Percentiles rank a stretch among this genome's conserved stretches.
phyloP scores from a whole-genome alignment of 2,113 vertebrate species.

The mouse (Mus musculus) region DNA sequence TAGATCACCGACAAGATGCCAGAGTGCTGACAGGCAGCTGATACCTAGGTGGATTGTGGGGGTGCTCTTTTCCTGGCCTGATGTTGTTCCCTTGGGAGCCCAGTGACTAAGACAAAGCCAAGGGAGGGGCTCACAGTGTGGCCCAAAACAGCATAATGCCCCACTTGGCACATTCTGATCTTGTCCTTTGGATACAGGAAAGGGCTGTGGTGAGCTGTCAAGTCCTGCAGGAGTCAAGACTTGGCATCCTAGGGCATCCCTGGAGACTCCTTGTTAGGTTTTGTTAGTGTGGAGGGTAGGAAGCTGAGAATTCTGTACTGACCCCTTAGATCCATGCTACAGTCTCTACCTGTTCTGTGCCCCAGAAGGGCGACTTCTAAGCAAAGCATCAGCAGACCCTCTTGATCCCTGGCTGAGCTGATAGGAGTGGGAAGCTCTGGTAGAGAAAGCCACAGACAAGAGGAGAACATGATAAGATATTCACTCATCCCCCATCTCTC shows the following conservation, averaged over 20 bases:
- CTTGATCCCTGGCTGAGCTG: not conserved
- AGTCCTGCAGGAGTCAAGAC: not conserved
- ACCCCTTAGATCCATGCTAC: not conserved
- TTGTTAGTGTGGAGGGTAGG: not conserved
- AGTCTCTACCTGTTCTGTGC: not conserved
- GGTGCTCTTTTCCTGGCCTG: conserved; percentile 53
- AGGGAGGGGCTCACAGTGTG: conserved; percentile 46
- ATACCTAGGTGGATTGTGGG: not conserved
- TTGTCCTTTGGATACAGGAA: conserved; percentile 39
- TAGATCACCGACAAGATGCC: conserved; percentile 48
- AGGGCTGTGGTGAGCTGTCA: conserved; percentile 22
- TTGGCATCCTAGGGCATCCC: not conserved
- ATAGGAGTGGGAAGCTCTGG: no score
- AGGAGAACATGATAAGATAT: not conserved
- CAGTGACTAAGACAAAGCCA: conserved; percentile 27
- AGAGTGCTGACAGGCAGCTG: conserved; percentile 44
- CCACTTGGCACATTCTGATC: conserved; percentile 36
- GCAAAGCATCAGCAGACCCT: not conserved
- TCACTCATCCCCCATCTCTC: not conserved
- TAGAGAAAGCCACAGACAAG: not conserved
- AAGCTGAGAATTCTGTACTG: not conserved
- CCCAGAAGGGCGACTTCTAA: not conserved
- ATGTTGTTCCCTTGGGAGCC: conserved; percentile 56
- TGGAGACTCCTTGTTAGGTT: not conserved
- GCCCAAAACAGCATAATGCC: conserved; percentile 35